These are phyloP conservation scores for Temnothorax curvispinosus DNA, from an alignment of 1,140 invertebrate species.

Conservation along the genomic window DNA sequence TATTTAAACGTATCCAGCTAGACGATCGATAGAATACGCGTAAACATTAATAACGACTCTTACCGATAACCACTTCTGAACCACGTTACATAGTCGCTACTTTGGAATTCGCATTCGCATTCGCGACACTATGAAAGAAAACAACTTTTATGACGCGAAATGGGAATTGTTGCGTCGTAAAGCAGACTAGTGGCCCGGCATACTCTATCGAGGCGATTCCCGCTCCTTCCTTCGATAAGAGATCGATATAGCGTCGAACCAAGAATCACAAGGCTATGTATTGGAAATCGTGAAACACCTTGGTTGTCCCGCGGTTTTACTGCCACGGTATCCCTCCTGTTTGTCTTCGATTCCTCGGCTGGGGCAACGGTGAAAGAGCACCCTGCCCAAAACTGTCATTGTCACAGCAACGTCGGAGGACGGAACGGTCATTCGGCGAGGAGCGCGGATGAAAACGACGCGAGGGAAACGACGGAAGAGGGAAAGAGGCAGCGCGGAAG, in stretches of 20 bases:
- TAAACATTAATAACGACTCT: conserved; percentile 16
- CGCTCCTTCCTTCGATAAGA: neutral
- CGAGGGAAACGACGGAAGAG: conserved; percentile 34
- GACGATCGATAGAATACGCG: neutral
- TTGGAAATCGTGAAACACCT: conserved; percentile 25
- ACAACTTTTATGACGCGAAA: conserved; percentile 79
- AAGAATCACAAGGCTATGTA: neutral
- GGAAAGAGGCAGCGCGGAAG: conserved; percentile 8
- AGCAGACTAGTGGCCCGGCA: conserved; percentile 29
- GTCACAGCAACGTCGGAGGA: neutral
- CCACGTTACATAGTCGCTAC: neutral
- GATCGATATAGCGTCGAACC: neutral
- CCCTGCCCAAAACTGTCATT: neutral
- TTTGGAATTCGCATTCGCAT: neutral
- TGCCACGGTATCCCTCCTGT: neutral
- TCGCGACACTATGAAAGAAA: conserved; percentile 61
- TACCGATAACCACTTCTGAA: neutral
- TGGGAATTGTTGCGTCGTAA: conserved; percentile 76
- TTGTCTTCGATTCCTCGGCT: conserved; percentile 15
- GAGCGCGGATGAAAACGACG: conserved; percentile 52
- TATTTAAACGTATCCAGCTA: neutral
- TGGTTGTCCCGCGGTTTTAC: conserved; percentile 15
- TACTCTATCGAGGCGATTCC: conserved; percentile 15
- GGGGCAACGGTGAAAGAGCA: neutral
- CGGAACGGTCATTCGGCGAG: neutral